Percentiles rank a stretch among this genome's conserved stretches.
Conservation (phyloP, 2,113 vertebrate species). For the Nesogale talazaci region DNA sequence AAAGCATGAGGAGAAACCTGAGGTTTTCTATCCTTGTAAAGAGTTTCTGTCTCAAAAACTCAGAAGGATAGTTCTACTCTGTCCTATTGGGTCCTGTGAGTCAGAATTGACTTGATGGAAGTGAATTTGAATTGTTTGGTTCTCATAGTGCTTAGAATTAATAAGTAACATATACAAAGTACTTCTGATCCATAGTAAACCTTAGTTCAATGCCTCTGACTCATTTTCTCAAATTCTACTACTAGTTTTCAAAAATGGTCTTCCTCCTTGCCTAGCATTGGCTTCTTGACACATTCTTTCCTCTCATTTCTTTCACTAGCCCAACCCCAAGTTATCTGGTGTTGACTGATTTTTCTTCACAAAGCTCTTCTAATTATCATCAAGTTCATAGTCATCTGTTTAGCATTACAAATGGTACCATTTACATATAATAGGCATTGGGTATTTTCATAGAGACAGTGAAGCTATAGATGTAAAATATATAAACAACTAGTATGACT, state of each 20-base stretch:
- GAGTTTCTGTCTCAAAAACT: too few species aligned
- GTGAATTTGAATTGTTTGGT: neutral
- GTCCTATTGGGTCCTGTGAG: too few species aligned
- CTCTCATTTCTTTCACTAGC: neutral
- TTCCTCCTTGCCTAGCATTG: neutral
- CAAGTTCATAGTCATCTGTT: conserved; percentile 36
- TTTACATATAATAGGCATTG: neutral
- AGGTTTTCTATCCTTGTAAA: too few species aligned
- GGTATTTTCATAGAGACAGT: neutral
- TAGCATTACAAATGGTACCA: neutral
- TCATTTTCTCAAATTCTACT: neutral
- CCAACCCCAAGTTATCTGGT: neutral
- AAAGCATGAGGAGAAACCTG: too few species aligned
- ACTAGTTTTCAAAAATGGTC: neutral
- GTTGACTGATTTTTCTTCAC: neutral
- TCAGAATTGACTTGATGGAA: too few species aligned
- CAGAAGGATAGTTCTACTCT: too few species aligned
- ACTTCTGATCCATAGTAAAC: neutral
- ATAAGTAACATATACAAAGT: neutral
- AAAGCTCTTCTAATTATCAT: neutral
- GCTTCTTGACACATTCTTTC: neutral
- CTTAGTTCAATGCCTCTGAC: neutral
- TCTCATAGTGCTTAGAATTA: neutral
- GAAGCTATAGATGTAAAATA: neutral
- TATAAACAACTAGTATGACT: neutral